phyloP scores from a whole-genome alignment of 2,888 invertebrate genomes.

The Lasioglossum vierecki region DNA sequence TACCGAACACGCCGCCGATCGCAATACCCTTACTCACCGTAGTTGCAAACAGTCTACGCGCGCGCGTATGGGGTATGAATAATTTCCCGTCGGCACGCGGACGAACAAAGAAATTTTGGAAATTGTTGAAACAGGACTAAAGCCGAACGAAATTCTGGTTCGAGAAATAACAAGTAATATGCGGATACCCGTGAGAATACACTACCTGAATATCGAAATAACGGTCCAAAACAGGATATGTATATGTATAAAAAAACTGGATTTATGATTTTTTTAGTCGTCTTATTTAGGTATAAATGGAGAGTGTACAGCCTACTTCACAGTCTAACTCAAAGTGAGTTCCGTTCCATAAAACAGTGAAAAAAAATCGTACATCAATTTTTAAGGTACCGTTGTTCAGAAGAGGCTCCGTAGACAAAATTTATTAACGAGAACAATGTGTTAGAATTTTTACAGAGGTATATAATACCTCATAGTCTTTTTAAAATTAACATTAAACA shows the following conservation, averaged over 20 bases:
- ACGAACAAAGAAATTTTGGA: constrained; percentile 28
- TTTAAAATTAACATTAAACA: too few species aligned
- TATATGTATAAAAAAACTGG: too few species aligned
- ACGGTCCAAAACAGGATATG: too few species aligned
- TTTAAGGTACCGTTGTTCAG: background rate
- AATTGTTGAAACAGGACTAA: background rate
- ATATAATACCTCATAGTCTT: too few species aligned
- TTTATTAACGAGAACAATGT: too few species aligned
- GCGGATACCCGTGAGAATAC: background rate
- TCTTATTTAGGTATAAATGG: too few species aligned
- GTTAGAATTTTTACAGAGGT: too few species aligned
- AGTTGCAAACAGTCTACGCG: constrained; percentile 31
- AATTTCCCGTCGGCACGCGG: constrained; percentile 21
- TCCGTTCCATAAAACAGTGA: background rate
- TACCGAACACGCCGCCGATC: constrained; percentile 52
- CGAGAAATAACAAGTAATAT: background rate
- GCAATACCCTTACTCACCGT: constrained; percentile 52
- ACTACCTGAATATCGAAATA: background rate
- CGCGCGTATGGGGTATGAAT: constrained; percentile 35
- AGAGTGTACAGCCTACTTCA: too few species aligned
- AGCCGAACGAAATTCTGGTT: background rate
- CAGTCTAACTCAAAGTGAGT: too few species aligned
- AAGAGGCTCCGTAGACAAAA: background rate
- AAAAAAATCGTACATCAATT: background rate
- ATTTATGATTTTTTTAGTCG: too few species aligned